Evolutionary conservation across 2,113 vertebrate species (phyloP).

Genomic region (Nyctibius bracteatus): DNA sequence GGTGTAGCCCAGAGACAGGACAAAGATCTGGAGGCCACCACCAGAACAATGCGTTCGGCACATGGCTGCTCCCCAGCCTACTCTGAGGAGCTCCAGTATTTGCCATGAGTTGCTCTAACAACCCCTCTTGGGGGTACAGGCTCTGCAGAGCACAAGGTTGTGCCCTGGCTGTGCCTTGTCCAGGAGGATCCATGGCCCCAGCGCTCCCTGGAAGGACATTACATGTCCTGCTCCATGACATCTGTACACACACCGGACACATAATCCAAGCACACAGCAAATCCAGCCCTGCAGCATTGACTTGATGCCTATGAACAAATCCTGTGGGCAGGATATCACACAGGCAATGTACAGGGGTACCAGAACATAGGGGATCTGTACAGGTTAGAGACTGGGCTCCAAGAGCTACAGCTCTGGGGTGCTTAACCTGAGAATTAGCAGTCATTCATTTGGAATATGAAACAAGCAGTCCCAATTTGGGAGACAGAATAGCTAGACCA

Average conservation of each 20-base stretch:
- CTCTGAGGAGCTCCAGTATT: neutral
- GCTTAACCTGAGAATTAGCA: neutral
- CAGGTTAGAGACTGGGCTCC: neutral
- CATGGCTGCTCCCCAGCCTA: neutral
- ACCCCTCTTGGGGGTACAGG: neutral
- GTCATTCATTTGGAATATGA: neutral
- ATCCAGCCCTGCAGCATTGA: neutral
- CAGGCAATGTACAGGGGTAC: fast-evolving
- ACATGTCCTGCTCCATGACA: neutral
- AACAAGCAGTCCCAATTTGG: neutral
- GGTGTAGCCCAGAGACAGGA: neutral
- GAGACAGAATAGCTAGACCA: neutral
- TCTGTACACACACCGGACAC: neutral
- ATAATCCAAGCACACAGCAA: neutral
- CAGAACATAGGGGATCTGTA: neutral
- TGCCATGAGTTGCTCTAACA: neutral
- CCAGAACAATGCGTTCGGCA: fast-evolving
- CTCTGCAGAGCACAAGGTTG: neutral
- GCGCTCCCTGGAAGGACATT: neutral
- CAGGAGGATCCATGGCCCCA: neutral
- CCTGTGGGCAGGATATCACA: neutral
- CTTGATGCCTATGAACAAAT: neutral
- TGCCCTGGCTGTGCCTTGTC: neutral
- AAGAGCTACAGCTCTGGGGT: neutral
- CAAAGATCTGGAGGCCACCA: neutral